Percentiles rank a stretch among this genome's conserved stretches.
Evolutionary conservation across 2,797 vertebrate genomes (phyloP).

Genomic region (Ambastaia sidthimunki): DNA sequence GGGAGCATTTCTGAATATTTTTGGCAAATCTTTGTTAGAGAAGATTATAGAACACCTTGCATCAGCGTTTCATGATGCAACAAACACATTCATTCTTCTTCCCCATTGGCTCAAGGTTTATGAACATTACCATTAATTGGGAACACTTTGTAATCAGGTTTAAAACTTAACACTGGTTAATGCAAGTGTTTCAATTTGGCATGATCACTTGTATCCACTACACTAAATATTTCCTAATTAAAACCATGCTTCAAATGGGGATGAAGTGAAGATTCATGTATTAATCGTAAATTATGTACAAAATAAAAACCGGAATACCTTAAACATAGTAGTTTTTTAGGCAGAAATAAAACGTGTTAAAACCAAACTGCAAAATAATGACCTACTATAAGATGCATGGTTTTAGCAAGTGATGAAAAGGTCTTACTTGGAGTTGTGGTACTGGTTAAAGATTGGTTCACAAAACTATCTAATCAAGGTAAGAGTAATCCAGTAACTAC

Average conservation of each 20-base stretch:
- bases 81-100: conserved; percentile 23
- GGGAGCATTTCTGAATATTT: background rate
- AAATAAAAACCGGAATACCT: too few relatives aligned
- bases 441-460: background rate
- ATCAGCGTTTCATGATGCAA: conserved; percentile 15
- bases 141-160: background rate
- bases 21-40: background rate
- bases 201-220: too few relatives aligned
- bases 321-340: background rate
- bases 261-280: background rate
- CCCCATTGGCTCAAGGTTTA: conserved; percentile 43
- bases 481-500: background rate
- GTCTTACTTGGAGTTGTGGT: background rate
- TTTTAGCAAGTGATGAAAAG: conserved; percentile 30
- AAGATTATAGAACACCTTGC: background rate
- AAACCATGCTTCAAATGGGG: conserved; percentile 39
- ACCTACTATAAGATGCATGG: background rate
- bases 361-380: background rate
- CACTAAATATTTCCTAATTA: background rate
- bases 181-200: background rate
- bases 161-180: background rate
- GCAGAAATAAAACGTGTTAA: too few relatives aligned
- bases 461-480: background rate
- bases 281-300: background rate
- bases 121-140: background rate